phyloP scores from a whole-genome alignment of 92 coral and sea anemone species.

The Zoanthus gigantus region DNA sequence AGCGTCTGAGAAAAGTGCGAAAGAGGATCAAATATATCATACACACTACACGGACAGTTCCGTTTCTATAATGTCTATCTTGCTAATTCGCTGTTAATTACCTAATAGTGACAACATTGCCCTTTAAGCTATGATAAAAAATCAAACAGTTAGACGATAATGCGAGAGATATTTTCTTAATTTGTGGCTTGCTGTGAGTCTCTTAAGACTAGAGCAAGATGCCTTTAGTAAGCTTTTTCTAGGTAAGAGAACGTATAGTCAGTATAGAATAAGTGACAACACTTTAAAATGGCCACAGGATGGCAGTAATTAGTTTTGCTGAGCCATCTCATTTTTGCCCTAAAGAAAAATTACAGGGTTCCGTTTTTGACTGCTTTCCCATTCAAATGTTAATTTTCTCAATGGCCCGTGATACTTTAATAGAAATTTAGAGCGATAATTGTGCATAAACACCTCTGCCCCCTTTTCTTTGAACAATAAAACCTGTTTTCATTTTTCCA shows the following conservation, averaged over 20 bases:
- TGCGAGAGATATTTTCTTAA: background rate
- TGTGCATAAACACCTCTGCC: constrained; percentile 84
- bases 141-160: background rate
- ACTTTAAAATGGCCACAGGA: background rate
- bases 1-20: background rate
- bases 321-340: constrained; percentile 21
- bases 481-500: constrained; percentile 44
- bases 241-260: background rate
- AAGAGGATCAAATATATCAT: constrained; percentile 12
- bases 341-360: constrained; percentile 42
- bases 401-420: constrained; percentile 54
- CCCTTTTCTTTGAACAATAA: constrained; percentile 37
- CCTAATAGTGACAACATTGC: constrained; percentile 41
- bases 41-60: constrained; percentile 1
- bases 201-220: background rate
- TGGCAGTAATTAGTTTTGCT: constrained; percentile 28
- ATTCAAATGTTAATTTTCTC: constrained; percentile 39
- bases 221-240: background rate
- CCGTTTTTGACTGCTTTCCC: constrained; percentile 20
- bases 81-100: constrained; percentile 47
- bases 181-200: background rate
- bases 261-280: background rate
- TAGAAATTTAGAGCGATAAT: constrained; percentile 74
- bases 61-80: background rate
- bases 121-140: constrained; percentile 14